These are phyloP conservation scores for Neoitamus cyanurus DNA, from an alignment of 2,888 invertebrate genomes.

Conservation along the genomic window DNA sequence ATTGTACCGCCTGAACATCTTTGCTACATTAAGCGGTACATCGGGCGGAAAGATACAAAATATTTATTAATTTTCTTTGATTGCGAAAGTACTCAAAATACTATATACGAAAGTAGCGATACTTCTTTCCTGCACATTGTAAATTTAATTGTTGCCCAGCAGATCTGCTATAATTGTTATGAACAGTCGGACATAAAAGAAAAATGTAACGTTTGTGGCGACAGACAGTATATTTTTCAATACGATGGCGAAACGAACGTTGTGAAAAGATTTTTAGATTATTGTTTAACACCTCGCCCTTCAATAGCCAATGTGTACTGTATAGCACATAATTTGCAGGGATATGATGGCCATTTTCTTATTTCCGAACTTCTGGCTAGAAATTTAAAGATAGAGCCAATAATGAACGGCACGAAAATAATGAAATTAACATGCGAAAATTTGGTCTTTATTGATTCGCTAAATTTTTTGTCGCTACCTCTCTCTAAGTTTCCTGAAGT, in stretches of 20 bases:
- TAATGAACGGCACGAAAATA: too few species aligned
- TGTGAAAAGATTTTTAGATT: background rate
- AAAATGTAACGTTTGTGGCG: constrained; percentile 5
- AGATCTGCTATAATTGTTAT: background rate
- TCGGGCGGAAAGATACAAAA: background rate
- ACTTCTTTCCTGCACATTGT: background rate
- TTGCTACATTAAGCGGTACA: background rate
- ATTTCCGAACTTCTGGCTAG: constrained; percentile 22
- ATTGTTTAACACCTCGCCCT: background rate
- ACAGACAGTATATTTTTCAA: background rate
- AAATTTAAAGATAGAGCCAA: constrained; percentile 33
- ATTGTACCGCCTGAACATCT: background rate
- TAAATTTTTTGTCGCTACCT: constrained; percentile 41
- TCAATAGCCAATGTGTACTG: constrained; percentile 4
- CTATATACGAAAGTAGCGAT: background rate
- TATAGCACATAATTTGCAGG: constrained; percentile 33
- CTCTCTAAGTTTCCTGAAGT: constrained; percentile 44
- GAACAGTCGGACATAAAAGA: background rate
- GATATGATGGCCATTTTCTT: constrained; percentile 19
- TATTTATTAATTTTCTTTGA: background rate
- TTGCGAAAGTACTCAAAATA: background rate
- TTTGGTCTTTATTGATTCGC: constrained; percentile 30
- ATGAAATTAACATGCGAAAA: too few species aligned
- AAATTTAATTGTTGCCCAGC: background rate
- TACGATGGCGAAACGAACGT: background rate